phyloP scores from a whole-genome alignment of 1,140 invertebrate genomes.

The Eumeta japonica region DNA sequence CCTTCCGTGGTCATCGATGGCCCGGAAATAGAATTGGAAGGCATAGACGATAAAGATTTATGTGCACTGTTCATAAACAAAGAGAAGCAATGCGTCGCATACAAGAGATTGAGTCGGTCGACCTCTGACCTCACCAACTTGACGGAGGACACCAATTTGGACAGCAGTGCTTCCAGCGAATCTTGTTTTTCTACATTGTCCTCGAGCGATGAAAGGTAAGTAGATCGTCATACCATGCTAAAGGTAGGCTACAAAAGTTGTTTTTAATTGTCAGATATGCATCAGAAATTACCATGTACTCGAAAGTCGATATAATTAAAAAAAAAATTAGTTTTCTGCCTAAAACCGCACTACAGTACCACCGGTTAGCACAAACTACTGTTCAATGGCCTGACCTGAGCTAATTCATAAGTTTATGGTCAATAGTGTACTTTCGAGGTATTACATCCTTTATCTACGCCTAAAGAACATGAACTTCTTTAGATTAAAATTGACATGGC shows the following conservation, averaged over 20 bases:
- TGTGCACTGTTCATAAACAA: slow-evolving; percentile 34
- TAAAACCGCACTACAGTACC: too few relatives aligned
- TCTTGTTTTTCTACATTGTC: slow-evolving; percentile 33
- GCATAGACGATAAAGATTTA: slow-evolving; percentile 24
- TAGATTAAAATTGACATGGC: too few relatives aligned
- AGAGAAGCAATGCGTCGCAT: slow-evolving; percentile 29
- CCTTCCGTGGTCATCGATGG: slow-evolving; percentile 28
- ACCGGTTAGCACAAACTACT: too few relatives aligned
- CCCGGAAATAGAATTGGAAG: slow-evolving; percentile 14
- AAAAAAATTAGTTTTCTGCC: too few relatives aligned
- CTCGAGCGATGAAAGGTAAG: slow-evolving; percentile 35
- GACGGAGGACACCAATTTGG: slow-evolving; percentile 17
- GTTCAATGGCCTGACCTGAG: too few relatives aligned
- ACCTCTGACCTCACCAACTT: slow-evolving; percentile 35
- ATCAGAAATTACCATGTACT: too few relatives aligned
- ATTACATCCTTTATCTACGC: too few relatives aligned
- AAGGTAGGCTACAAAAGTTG: slow-evolving; percentile 4
- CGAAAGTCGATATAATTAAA: too few relatives aligned
- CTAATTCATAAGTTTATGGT: too few relatives aligned
- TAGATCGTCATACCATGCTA: too few relatives aligned
- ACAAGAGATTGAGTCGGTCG: slow-evolving; percentile 27
- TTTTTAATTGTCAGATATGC: background rate
- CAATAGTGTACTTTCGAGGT: too few relatives aligned
- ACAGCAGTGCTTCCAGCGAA: slow-evolving; percentile 33
- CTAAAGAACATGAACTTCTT: too few relatives aligned